Evolutionary conservation across 2,113 vertebrate species (phyloP).

Genomic region (Sander lucioperca): DNA sequence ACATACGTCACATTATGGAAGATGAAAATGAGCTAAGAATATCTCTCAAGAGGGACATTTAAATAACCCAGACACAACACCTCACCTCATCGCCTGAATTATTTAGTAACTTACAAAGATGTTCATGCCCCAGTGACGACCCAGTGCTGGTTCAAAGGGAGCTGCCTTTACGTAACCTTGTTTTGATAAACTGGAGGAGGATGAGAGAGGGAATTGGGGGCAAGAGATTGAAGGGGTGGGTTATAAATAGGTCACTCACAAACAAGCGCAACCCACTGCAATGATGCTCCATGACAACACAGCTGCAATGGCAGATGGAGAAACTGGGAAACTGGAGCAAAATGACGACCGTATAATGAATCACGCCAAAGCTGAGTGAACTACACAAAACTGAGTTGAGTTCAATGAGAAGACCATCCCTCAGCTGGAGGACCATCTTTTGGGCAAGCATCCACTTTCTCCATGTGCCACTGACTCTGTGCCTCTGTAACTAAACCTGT

Average conservation of each 20-base stretch:
- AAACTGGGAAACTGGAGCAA: constrained; percentile 70
- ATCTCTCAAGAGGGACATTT: constrained; percentile 27
- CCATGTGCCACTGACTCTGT: not conserved
- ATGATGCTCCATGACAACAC: constrained; percentile 74
- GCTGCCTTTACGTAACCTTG: constrained; percentile 58
- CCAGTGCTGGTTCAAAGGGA: constrained; percentile 32
- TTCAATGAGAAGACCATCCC: not conserved
- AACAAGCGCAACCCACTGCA: constrained; percentile 53
- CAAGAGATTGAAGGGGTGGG: constrained; percentile 64
- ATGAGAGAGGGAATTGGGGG: constrained; percentile 65
- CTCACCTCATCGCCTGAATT: constrained; percentile 52
- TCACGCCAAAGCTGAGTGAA: constrained; percentile 13
- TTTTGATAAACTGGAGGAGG: constrained; percentile 67
- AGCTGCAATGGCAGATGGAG: constrained; percentile 80
- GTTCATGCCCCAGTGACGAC: constrained; percentile 26
- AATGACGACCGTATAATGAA: constrained; percentile 65
- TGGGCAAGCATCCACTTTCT: not conserved
- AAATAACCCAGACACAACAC: constrained; percentile 47
- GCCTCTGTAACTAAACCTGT: not conserved
- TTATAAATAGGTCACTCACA: constrained; percentile 81
- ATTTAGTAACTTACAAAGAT: constrained; percentile 56
- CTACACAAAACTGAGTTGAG: not conserved
- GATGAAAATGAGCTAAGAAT: constrained; percentile 44
- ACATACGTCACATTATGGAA: not conserved
- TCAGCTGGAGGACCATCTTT: not conserved